phyloP scores from a whole-genome alignment of 1,140 invertebrate genomes.

The Oscheius sp. region DNA sequence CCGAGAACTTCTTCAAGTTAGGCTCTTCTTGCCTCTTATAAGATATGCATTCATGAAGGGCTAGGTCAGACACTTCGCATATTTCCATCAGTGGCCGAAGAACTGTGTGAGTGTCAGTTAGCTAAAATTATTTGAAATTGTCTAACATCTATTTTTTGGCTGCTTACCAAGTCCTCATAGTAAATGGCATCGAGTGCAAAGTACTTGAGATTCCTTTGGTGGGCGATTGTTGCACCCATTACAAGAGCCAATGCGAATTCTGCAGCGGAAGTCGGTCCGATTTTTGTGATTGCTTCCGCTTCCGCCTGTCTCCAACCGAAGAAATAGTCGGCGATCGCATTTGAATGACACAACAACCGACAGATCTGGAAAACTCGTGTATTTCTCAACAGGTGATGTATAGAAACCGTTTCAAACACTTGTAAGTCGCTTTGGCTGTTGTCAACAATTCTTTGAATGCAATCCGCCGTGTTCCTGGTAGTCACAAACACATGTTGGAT shows the following conservation, averaged over 20 bases:
- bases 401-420: background rate
- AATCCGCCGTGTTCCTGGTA: background rate
- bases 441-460: background rate
- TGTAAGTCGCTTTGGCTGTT: background rate
- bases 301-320: background rate
- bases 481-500: background rate
- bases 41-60: background rate
- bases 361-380: background rate
- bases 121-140: background rate
- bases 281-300: background rate
- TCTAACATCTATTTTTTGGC: background rate
- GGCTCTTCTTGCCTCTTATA: background rate
- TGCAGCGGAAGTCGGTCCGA: background rate
- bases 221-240: background rate
- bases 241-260: background rate
- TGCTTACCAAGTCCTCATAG: background rate
- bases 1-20: background rate
- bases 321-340: background rate
- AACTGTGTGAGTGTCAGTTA: background rate
- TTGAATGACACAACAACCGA: background rate
- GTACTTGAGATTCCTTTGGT: background rate
- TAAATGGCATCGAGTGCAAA: background rate
- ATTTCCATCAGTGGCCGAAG: background rate
- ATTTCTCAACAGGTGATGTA: background rate
- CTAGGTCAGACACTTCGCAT: background rate